These are phyloP conservation scores for Notoglanidium macrostoma DNA, from an alignment of 2,797 vertebrate species.

Conservation along the genomic window DNA sequence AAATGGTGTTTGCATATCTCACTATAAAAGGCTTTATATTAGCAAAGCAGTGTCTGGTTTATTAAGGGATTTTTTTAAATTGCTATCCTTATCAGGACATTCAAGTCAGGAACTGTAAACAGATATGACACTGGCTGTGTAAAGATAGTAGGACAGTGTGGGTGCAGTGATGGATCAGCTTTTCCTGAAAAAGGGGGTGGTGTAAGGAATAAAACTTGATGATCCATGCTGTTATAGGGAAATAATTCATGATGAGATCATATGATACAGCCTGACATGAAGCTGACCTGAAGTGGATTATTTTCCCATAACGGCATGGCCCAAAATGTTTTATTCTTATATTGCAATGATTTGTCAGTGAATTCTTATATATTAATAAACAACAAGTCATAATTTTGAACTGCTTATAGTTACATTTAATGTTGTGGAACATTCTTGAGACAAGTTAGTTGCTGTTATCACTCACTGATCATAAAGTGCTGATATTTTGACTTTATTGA, in stretches of 20 bases:
- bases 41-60: neutral
- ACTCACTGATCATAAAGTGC: neutral
- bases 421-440: neutral
- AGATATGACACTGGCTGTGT: neutral
- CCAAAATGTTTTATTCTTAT: neutral
- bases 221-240: neutral
- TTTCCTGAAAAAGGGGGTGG: neutral
- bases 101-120: slow-evolving; percentile 3
- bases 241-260: neutral
- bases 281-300: slow-evolving; percentile 3
- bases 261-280: neutral
- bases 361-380: neutral
- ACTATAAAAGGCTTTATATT: neutral
- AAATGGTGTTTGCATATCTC: neutral
- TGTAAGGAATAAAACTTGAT: neutral
- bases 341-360: neutral
- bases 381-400: neutral
- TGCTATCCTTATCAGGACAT: neutral
- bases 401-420: neutral
- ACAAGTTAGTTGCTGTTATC: neutral
- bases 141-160: neutral
- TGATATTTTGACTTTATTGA: neutral
- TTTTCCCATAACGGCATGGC: neutral
- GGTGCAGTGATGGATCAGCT: slow-evolving; percentile 7
- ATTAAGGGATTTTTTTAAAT: neutral